Conservation (phyloP, 2,888 invertebrate genomes). For the Drosophila prostipennis region DNA sequence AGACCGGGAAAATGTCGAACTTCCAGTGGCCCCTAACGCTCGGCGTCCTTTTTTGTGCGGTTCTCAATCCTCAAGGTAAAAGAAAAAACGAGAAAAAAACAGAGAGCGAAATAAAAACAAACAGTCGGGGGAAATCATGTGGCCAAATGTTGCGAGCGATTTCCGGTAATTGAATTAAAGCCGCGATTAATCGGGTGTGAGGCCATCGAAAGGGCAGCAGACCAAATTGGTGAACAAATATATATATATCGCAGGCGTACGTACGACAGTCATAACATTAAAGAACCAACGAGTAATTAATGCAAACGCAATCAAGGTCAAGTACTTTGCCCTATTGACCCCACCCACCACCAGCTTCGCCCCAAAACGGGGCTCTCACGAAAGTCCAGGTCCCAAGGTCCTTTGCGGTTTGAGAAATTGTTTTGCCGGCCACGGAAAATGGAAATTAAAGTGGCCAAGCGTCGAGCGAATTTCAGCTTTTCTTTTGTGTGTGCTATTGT, state of each 20-base stretch:
- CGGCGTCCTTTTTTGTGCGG: constrained; percentile 48
- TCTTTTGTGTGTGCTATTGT: constrained; percentile 20
- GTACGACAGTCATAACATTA: constrained; percentile 69
- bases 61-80: constrained; percentile 60
- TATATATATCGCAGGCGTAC: constrained; percentile 19
- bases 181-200: constrained; percentile 36
- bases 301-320: constrained; percentile 77
- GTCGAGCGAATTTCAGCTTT: constrained; percentile 54
- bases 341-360: constrained; percentile 9
- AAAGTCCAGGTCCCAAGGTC: constrained; percentile 31
- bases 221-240: constrained; percentile 18
- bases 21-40: constrained; percentile 36
- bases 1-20: constrained; percentile 45
- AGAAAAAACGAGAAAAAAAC: constrained; percentile 17
- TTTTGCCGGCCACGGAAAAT: constrained; percentile 69
- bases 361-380: neutral
- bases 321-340: constrained; percentile 73
- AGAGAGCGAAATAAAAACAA: constrained; percentile 1
- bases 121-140: constrained; percentile 25
- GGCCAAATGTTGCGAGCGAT: constrained; percentile 48
- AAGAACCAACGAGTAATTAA: constrained; percentile 67
- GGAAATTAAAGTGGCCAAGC: constrained; percentile 73
- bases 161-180: constrained; percentile 72
- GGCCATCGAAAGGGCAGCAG: constrained; percentile 37
- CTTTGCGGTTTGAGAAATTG: constrained; percentile 53